phyloP scores from a whole-genome alignment of 2,888 invertebrate species.

The Tiphia femorata region DNA sequence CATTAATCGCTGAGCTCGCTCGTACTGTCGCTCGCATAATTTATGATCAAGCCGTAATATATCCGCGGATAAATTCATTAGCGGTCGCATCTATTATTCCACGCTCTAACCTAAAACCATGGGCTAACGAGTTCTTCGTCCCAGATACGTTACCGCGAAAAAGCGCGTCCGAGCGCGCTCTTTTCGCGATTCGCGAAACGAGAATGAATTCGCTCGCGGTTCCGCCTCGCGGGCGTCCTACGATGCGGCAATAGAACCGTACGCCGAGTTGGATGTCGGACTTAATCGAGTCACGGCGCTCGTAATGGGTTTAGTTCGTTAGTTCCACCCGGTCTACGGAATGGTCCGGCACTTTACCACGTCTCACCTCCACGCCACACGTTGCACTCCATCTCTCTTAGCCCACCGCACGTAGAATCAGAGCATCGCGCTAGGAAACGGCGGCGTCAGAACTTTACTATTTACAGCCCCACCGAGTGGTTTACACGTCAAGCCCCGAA shows the following conservation, averaged over 20 bases:
- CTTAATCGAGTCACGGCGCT: constrained; percentile 5
- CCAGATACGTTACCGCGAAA: too few relatives aligned
- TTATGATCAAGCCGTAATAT: constrained; percentile 12
- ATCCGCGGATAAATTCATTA: constrained; percentile 23
- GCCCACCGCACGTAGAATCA: too few relatives aligned
- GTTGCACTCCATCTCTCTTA: too few relatives aligned
- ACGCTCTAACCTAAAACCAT: too few relatives aligned
- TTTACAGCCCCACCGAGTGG: constrained; percentile 4
- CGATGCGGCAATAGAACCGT: too few relatives aligned
- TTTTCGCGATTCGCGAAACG: too few relatives aligned
- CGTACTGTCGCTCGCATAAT: constrained; percentile 34
- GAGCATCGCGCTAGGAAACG: constrained; percentile 8
- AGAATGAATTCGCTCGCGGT: too few relatives aligned
- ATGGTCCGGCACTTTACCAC: constrained; percentile 12
- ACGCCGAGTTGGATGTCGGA: constrained; percentile 21
- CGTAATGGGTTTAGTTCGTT: constrained; percentile 15
- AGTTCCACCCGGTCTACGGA: constrained; percentile 2
- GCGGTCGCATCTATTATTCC: too few relatives aligned
- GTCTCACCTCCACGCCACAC: too few relatives aligned
- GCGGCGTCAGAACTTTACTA: constrained; percentile 5
- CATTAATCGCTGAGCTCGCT: constrained; percentile 44
- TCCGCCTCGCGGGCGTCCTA: too few relatives aligned
- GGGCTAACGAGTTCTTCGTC: too few relatives aligned
- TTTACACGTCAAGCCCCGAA: constrained; percentile 4
- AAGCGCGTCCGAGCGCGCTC: too few relatives aligned